These are phyloP conservation scores for Allygus modestus DNA, from an alignment of 2,888 invertebrate genomes.

Conservation along the genomic window DNA sequence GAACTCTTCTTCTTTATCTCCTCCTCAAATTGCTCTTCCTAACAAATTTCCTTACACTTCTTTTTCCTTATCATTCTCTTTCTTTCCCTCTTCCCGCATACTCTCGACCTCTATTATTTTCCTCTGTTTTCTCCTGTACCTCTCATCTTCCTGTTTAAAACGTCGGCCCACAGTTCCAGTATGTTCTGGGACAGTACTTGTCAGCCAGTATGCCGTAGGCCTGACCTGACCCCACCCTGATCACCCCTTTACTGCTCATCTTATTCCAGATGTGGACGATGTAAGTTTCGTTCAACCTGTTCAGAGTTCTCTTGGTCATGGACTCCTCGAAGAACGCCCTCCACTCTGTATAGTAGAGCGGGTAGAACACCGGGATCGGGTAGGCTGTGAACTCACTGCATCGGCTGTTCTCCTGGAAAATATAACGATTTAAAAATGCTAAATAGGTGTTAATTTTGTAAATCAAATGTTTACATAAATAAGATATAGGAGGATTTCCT, in stretches of 20 bases:
- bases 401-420: not conserved
- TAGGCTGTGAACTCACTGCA: slow-evolving; percentile 48
- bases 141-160: slow-evolving; percentile 36
- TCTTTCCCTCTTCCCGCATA: too few species aligned
- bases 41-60: too few species aligned
- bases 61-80: too few species aligned
- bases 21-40: too few species aligned
- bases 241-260: slow-evolving; percentile 51
- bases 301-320: not conserved
- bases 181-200: slow-evolving; percentile 64
- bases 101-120: not conserved
- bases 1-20: too few species aligned
- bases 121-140: not conserved
- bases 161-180: slow-evolving; percentile 54
- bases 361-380: slow-evolving; percentile 57
- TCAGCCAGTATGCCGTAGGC: slow-evolving; percentile 64
- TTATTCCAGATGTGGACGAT: slow-evolving; percentile 67
- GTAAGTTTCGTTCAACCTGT: slow-evolving; percentile 62
- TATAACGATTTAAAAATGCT: not conserved
- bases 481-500: too few species aligned
- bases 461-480: too few species aligned
- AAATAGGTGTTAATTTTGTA: too few species aligned
- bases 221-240: slow-evolving; percentile 63
- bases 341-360: slow-evolving; percentile 62
- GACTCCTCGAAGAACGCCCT: slow-evolving; percentile 53